Evolutionary conservation across 2,888 invertebrate species (phyloP), one percentile per base, ranked within the genome.

Genomic region (Nomada lathburiana): DNA sequence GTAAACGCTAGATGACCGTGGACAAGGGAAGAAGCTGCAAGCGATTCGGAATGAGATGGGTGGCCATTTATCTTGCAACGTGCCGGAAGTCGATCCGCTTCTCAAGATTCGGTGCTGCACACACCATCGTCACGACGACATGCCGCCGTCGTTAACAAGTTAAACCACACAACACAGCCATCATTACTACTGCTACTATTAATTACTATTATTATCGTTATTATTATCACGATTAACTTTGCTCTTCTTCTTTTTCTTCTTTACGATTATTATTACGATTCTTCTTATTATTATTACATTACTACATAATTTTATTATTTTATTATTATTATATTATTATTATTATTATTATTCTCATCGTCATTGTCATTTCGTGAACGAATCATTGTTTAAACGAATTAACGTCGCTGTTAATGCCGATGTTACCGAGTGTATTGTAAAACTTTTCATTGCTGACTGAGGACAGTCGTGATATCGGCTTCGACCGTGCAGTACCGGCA

Each of bases 71-170:
- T 55, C 82, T 94, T 96, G 92, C 94, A 96, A 87, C 95, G 95
- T 91, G 95, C 95, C 90, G 95, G 95, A 92, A 95, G 95, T 93
- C 95, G 95, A 94, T 95, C 96, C 92, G 95, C 95, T 92, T 95
- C 95, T 87, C 94, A 95, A 91, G 95, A 96, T 94, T 94, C 95
- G 94, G 94, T 95, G 93, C 95, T 95, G 92, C 47, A 47, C 94
- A 94, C 88, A 93, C 93, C 63, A 93, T 93, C 84, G 90, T 91
- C 65, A 91, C 93, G 52, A 89, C 93, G 87, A 91, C 92, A 72
- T 91, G 92, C n/a, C 92, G 76, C 92, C 93, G 80, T 91, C 92
- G 77, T 88, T 93, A 80, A 92, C 92, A 80, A 92, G 92, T 87
- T 92, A 86, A 93, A 77, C 59, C 60, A 79, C 60, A 79, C 70